Base-by-base conservation (phyloP, 2,797 vertebrate genomes). In the Poecilia gillii region DNA sequence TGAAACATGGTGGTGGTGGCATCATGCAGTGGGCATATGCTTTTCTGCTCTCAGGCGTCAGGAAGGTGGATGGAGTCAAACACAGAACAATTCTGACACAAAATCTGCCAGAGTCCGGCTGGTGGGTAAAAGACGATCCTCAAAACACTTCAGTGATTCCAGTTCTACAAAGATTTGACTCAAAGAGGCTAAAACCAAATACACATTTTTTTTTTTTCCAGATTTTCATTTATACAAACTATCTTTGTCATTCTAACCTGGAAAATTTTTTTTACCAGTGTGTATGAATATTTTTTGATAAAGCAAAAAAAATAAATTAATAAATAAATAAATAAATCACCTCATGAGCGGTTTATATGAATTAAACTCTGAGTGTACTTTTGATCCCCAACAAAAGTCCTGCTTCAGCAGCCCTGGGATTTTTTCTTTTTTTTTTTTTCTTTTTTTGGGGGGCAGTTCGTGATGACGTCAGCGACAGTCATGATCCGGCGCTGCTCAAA, bases 381-480 rank as follows among this genome's bases (percentile, higher is more conserved):
- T 53, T 82, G 72, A 84, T 89, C 64, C 36, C 12, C 78, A 79
- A 70, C 75, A 78, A 83, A 88, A 84, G 81, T 78, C 75, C 72
- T 79, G 83, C 87, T 83, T 84, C 89, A 83, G 85, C 78, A 77
- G 46, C 78, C 81, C 88, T 89, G 88, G 85, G 83, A 92, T 82
- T 80, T 81, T 73, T 33, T n/a, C n/a, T 36, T 20, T 66, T 8
- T 3, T 18, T 83, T 81, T 80, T 31, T 28, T 33, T 33, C 33
- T 33, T 45, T 13, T 57, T 33, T 36, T 8, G 13, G 23, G 81
- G 74, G 82, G 33, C 73, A 49, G 41, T 59, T 64, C 45, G 59
- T 77, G 73, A 77, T 95, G 94, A 96, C 95, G 94, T 95, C 91
- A 91, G 84, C 79, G 81, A 79, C 72, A 31, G 81, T 76, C 79